phyloP scores from a whole-genome alignment of 1,140 invertebrate species.

The Listronotus oregonensis region DNA sequence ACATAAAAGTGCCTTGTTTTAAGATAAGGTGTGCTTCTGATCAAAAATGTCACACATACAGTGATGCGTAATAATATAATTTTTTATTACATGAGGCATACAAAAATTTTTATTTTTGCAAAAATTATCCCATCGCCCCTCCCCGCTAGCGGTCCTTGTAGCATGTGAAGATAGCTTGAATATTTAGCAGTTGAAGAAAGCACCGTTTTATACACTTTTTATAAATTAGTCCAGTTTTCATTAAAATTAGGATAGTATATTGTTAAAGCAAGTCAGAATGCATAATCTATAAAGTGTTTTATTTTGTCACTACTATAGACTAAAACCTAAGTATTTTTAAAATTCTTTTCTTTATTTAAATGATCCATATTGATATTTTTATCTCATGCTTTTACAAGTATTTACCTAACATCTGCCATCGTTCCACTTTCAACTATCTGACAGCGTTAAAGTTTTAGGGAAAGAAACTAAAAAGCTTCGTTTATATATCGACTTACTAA shows the following conservation, averaged over 20 bases:
- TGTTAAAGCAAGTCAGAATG: too few species aligned
- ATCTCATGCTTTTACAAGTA: too few species aligned
- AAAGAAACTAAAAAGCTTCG: too few species aligned
- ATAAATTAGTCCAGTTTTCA: conserved; percentile 21
- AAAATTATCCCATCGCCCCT: conserved; percentile 51
- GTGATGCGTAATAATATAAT: conserved; percentile 38
- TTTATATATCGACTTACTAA: too few species aligned
- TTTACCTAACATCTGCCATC: too few species aligned
- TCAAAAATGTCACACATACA: conserved; percentile 56
- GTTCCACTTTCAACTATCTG: too few species aligned
- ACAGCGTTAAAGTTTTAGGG: too few species aligned
- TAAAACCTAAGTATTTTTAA: too few species aligned
- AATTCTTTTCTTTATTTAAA: too few species aligned
- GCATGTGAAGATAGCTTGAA: conserved; percentile 57
- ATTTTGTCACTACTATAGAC: too few species aligned
- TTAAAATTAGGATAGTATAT: not conserved
- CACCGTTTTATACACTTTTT: conserved; percentile 51
- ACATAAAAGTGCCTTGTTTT: conserved; percentile 36
- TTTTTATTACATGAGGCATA: conserved; percentile 53
- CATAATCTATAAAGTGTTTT: too few species aligned
- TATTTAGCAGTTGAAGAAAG: conserved; percentile 56
- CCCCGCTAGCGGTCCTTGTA: conserved; percentile 54
- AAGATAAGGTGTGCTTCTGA: conserved; percentile 18
- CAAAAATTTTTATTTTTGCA: conserved; percentile 53
- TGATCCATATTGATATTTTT: too few species aligned